A percentile compares a stretch with the other conserved stretches of the same genome.
Conservation (phyloP, 2,888 invertebrate species). For the Lochmaea capreae region DNA sequence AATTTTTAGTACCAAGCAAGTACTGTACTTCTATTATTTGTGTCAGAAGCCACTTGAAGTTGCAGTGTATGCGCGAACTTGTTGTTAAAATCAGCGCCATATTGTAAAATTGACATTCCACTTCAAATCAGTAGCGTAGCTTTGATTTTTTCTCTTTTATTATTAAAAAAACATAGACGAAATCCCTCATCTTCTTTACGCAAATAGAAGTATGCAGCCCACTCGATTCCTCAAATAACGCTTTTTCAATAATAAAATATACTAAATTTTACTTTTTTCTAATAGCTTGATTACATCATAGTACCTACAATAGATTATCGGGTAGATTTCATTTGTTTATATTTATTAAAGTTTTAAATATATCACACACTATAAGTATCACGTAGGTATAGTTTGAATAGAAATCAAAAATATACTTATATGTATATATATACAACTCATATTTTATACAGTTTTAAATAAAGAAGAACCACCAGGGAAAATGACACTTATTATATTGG, state of each 20-base stretch:
- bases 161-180: too few relatives aligned
- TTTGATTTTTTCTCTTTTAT: too few relatives aligned
- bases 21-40: background rate
- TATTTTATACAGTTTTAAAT: constrained; percentile 3
- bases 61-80: too few relatives aligned
- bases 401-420: constrained; percentile 6
- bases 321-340: background rate
- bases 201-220: background rate
- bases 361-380: constrained; percentile 24
- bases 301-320: background rate
- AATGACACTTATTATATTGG: background rate
- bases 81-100: too few relatives aligned
- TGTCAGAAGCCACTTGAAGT: too few relatives aligned
- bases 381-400: constrained; percentile 12
- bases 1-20: background rate
- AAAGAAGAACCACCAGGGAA: background rate
- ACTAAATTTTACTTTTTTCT: background rate
- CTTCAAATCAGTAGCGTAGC: too few relatives aligned
- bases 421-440: constrained; percentile 12
- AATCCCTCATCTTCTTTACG: too few relatives aligned
- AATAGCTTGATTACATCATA: background rate
- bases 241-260: background rate
- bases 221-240: background rate
- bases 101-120: too few relatives aligned
- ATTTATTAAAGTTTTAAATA: constrained; percentile 3